These are phyloP conservation scores for Dolichomitus sp. DNA, from an alignment of 2,888 invertebrate species.

Conservation along the genomic window DNA sequence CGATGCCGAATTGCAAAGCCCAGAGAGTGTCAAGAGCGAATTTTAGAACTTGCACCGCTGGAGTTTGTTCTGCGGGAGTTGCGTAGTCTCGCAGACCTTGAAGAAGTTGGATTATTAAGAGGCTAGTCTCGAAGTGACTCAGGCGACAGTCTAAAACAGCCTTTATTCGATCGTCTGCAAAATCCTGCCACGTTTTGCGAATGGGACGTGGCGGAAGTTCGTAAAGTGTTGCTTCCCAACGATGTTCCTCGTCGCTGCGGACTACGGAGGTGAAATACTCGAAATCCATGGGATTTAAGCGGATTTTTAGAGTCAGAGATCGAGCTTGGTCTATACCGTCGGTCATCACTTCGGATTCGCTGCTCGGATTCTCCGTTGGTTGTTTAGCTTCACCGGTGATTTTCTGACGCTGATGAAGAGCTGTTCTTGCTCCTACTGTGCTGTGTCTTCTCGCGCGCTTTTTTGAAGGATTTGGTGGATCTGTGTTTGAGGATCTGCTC, in stretches of 20 bases:
- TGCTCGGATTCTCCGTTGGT: constrained; percentile 72
- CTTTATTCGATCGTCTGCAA: constrained; percentile 87
- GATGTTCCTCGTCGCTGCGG: constrained; percentile 86
- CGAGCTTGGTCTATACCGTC: constrained; percentile 87
- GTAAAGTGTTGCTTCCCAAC: constrained; percentile 84
- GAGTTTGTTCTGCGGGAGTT: constrained; percentile 87
- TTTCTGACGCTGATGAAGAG: constrained; percentile 53
- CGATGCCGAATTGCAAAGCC: constrained; percentile 88
- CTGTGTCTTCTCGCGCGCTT: constrained; percentile 59
- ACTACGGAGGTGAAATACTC: constrained; percentile 88
- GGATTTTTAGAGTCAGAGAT: constrained; percentile 88
- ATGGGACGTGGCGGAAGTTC: constrained; percentile 83
- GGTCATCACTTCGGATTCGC: constrained; percentile 82
- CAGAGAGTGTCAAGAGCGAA: constrained; percentile 89
- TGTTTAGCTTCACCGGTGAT: constrained; percentile 61
- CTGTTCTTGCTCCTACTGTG: constrained; percentile 18
- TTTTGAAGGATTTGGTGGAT: constrained; percentile 13
- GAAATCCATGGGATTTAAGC: constrained; percentile 89
- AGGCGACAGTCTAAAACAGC: constrained; percentile 87
- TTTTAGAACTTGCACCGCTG: constrained; percentile 88
- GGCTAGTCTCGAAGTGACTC: constrained; percentile 88
- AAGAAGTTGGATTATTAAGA: constrained; percentile 88
- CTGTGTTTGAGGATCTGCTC: constrained; percentile 14
- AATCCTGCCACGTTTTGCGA: constrained; percentile 87
- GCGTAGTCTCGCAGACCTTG: constrained; percentile 88